A percentile compares a stretch with the other conserved stretches of the same genome.
phyloP scores from a whole-genome alignment of 35 echinoderm and acorn worm genomes.

The Stichopus chloronotus region DNA sequence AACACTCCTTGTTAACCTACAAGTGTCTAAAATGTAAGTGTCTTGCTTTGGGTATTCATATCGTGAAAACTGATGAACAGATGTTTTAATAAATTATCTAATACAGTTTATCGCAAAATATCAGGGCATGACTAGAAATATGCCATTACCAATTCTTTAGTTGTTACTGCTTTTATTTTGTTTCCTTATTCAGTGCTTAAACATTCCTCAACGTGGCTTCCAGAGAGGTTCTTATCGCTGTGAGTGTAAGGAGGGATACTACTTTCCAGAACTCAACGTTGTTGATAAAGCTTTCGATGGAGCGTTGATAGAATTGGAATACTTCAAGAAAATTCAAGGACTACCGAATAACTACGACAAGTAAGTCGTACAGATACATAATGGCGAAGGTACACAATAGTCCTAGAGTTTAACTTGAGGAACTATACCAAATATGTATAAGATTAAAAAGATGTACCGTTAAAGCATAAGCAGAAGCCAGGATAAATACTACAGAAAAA shows the following conservation, averaged over 20 bases:
- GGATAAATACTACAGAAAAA: too few species aligned
- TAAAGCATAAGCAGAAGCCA: neutral
- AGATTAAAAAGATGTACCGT: neutral
- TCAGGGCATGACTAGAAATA: too few species aligned
- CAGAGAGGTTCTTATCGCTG: constrained; percentile 78
- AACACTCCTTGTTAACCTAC: too few species aligned
- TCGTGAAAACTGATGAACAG: too few species aligned
- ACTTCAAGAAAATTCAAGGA: constrained; percentile 83
- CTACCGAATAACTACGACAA: constrained; percentile 71
- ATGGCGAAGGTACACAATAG: neutral
- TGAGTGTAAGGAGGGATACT: constrained; percentile 79
- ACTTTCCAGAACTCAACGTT: constrained; percentile 58
- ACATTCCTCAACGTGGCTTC: constrained; percentile 73
- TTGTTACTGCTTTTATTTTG: neutral
- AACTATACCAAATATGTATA: neutral
- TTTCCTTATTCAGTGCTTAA: constrained; percentile 64
- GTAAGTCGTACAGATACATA: constrained; percentile 32
- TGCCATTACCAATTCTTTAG: too few species aligned
- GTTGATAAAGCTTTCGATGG: constrained; percentile 66
- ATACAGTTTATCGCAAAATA: too few species aligned
- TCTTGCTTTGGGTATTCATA: too few species aligned
- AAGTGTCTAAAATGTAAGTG: too few species aligned
- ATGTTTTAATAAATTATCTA: too few species aligned
- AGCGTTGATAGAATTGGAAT: constrained; percentile 69
- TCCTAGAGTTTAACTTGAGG: neutral